Percentiles rank a stretch among this genome's conserved stretches.
These are phyloP conservation scores for Picathartes gymnocephalus DNA, from an alignment of 2,113 vertebrate species.

Conservation along the genomic window DNA sequence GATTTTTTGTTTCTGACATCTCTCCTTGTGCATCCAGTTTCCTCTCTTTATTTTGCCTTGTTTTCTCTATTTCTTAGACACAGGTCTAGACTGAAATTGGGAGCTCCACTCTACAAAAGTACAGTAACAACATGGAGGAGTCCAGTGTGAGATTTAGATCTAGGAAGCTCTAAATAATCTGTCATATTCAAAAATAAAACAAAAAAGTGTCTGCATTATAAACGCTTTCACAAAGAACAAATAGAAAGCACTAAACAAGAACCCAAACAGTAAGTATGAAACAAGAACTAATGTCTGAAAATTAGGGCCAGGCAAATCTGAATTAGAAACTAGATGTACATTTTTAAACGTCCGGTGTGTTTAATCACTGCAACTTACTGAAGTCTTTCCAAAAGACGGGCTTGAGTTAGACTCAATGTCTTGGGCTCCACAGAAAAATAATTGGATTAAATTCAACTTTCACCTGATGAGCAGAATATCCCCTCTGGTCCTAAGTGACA, in stretches of 20 bases:
- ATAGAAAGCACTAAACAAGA: background rate
- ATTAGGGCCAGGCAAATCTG: background rate
- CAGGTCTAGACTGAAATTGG: background rate
- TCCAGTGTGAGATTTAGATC: background rate
- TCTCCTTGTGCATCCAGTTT: rapidly evolving
- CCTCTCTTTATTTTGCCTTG: background rate
- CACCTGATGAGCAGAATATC: background rate
- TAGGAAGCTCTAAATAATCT: background rate
- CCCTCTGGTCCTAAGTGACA: background rate
- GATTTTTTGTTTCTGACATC: background rate
- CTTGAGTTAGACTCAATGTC: background rate
- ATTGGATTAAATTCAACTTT: background rate
- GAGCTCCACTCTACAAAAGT: background rate
- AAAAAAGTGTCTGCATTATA: background rate
- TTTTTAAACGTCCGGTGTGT: background rate
- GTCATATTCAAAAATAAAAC: background rate
- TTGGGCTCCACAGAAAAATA: background rate
- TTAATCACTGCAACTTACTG: background rate
- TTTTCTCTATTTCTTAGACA: background rate
- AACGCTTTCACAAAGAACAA: background rate
- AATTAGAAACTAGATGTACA: background rate
- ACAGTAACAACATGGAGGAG: background rate
- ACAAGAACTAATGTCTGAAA: background rate
- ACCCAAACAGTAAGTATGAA: background rate
- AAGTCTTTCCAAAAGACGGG: background rate